phyloP scores from a whole-genome alignment of 2,113 vertebrate genomes.

The Nerophis ophidion region DNA sequence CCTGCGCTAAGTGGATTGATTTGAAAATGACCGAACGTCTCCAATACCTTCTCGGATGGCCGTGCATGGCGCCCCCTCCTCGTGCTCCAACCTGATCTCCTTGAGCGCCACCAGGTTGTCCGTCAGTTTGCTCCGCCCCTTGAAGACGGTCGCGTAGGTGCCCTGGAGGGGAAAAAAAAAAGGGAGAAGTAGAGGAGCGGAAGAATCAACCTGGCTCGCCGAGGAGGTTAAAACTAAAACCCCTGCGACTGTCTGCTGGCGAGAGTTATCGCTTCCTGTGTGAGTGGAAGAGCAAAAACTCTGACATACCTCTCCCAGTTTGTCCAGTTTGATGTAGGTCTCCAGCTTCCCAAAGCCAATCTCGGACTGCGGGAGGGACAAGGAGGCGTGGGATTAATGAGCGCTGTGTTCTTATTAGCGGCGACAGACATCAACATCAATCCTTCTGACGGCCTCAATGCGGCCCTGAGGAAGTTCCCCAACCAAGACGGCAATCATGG shows the following conservation, averaged over 20 bases:
- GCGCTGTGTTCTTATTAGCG: conserved; percentile 24
- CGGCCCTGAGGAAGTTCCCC: conserved; percentile 27
- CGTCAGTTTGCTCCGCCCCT: conserved; percentile 92
- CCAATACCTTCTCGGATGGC: conserved; percentile 91
- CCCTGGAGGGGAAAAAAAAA: conserved; percentile 67
- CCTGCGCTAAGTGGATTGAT: not conserved
- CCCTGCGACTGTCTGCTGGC: not conserved
- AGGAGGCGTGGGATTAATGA: conserved; percentile 41
- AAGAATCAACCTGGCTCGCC: not conserved
- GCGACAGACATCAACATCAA: conserved; percentile 37
- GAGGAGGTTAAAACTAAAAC: conserved; percentile 9
- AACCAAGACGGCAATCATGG: conserved; percentile 15
- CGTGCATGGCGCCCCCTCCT: conserved; percentile 91
- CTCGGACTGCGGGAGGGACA: conserved; percentile 78
- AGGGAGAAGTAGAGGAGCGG: not conserved
- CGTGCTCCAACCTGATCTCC: conserved; percentile 91
- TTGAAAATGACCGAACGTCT: not conserved
- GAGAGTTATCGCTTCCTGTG: conserved; percentile 10
- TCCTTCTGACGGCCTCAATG: conserved; percentile 35
- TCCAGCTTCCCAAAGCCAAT: conserved; percentile 97
- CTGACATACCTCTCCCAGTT: conserved; percentile 88
- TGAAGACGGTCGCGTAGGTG: conserved; percentile 93
- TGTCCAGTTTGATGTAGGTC: conserved; percentile 95
- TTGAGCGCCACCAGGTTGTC: conserved; percentile 95
- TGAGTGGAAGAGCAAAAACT: conserved; percentile 14